These are phyloP conservation scores for Tolmerus cingulatus DNA, from an alignment of 2,888 invertebrate genomes.

Conservation along the genomic window DNA sequence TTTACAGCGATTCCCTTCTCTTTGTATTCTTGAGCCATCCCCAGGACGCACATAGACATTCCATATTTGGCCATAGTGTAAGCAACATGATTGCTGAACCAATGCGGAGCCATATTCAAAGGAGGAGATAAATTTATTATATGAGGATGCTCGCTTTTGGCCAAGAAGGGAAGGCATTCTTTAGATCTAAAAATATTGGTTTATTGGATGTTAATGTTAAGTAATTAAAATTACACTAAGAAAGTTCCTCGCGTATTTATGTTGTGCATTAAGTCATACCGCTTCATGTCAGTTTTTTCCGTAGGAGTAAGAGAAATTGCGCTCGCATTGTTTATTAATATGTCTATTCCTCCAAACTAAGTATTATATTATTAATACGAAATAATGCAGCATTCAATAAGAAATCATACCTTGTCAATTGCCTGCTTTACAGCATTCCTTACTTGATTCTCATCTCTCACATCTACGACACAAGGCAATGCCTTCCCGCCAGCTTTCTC, in stretches of 20 bases:
- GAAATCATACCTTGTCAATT: conserved; percentile 64
- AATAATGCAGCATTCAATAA: neutral
- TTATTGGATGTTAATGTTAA: neutral
- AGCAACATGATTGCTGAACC: conserved; percentile 91
- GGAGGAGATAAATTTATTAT: conserved; percentile 96
- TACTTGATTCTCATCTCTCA: conserved; percentile 78
- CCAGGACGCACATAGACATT: conserved; percentile 98
- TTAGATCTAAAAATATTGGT: conserved; percentile 77
- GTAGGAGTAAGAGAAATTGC: conserved; percentile 90
- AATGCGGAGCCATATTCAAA: conserved; percentile 83
- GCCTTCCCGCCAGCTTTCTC: conserved; percentile 83
- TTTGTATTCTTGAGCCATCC: conserved; percentile 94
- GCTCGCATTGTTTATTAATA: conserved; percentile 94
- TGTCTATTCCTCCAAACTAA: conserved; percentile 93
- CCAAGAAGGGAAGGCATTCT: conserved; percentile 84
- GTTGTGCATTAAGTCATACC: conserved; percentile 94
- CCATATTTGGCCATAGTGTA: conserved; percentile 99
- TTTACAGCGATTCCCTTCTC: conserved; percentile 87
- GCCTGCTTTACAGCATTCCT: conserved; percentile 72
- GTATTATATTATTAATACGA: neutral
- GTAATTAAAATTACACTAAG: conserved; percentile 74
- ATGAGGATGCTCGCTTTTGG: conserved; percentile 89
- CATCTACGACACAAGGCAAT: conserved; percentile 82
- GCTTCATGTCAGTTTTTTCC: conserved; percentile 88
- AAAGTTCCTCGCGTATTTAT: conserved; percentile 96